These are phyloP conservation scores for Trichogramma evanescens DNA, from an alignment of 2,888 invertebrate species.

Conservation along the genomic window DNA sequence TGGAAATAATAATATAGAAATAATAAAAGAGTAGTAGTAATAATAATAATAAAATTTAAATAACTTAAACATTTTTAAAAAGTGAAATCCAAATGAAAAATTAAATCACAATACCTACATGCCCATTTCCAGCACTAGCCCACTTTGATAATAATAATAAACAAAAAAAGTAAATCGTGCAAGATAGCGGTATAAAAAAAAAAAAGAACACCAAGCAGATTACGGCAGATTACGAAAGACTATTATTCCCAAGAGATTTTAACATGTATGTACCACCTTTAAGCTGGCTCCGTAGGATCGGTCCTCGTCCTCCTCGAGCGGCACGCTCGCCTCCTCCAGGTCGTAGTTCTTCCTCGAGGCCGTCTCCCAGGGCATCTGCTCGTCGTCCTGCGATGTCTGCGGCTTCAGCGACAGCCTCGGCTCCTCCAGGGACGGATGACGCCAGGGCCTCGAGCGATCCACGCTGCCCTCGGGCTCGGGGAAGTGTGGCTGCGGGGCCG, in stretches of 20 bases:
- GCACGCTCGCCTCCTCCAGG: slow-evolving; percentile 6
- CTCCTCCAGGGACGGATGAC: slow-evolving; percentile 39
- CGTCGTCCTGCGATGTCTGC: slow-evolving; percentile 29
- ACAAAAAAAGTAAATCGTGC: not conserved
- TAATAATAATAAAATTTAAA: no score
- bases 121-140: not conserved
- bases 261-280: slow-evolving; percentile 19
- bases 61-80: not conserved
- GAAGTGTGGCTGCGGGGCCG: slow-evolving; percentile 22
- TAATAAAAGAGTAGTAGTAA: no score
- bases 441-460: slow-evolving; percentile 39
- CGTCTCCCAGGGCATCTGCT: slow-evolving; percentile 32
- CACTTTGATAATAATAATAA: not conserved
- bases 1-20: no score
- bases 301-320: slow-evolving; percentile 13
- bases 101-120: not conserved
- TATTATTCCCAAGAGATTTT: slow-evolving; percentile 9
- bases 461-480: slow-evolving; percentile 29
- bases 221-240: not conserved
- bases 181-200: no score
- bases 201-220: no score
- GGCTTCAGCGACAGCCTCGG: slow-evolving; percentile 36
- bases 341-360: slow-evolving; percentile 24
- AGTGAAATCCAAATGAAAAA: not conserved
- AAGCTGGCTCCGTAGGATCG: slow-evolving; percentile 10